A percentile compares a stretch with the other conserved stretches of the same genome.
Conservation (phyloP, 2,113 vertebrate genomes). For the Etheostoma spectabile region DNA sequence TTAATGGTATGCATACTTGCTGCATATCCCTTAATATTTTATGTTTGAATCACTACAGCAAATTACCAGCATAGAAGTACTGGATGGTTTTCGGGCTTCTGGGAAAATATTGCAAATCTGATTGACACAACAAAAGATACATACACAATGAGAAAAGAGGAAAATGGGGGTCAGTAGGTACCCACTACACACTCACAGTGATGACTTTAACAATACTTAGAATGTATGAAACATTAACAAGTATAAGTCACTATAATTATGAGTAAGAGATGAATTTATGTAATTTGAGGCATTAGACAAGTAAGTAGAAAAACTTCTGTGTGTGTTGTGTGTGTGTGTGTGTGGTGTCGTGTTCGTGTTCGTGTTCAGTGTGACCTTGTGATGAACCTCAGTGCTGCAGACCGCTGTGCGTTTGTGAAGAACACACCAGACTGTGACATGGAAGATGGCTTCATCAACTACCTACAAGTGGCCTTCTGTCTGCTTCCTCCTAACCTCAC, state of each 20-base stretch:
- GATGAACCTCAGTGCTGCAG: slow-evolving; percentile 79
- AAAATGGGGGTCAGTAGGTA: background rate
- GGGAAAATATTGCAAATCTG: slow-evolving; percentile 1
- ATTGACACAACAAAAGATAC: background rate
- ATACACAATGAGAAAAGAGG: background rate
- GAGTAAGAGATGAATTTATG: background rate
- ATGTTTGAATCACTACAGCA: background rate
- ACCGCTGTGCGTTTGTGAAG: slow-evolving; percentile 89
- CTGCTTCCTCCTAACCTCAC: slow-evolving; percentile 85
- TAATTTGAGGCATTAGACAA: background rate
- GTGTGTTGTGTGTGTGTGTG: background rate
- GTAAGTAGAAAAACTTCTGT: background rate
- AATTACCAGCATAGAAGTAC: background rate
- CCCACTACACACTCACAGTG: background rate
- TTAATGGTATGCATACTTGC: background rate
- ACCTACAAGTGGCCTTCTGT: slow-evolving; percentile 89
- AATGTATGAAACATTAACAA: background rate
- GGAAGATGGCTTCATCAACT: slow-evolving; percentile 89
- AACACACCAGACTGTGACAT: slow-evolving; percentile 88
- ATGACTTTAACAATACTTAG: background rate
- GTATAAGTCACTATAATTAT: background rate
- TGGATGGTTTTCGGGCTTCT: background rate
- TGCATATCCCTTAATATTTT: background rate
- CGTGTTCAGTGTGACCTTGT: slow-evolving; percentile 88
- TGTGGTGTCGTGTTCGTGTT: slow-evolving; percentile 38